Base-by-base conservation (phyloP, 2,113 vertebrate genomes). In the Epinephelus cyanopodus region DNA sequence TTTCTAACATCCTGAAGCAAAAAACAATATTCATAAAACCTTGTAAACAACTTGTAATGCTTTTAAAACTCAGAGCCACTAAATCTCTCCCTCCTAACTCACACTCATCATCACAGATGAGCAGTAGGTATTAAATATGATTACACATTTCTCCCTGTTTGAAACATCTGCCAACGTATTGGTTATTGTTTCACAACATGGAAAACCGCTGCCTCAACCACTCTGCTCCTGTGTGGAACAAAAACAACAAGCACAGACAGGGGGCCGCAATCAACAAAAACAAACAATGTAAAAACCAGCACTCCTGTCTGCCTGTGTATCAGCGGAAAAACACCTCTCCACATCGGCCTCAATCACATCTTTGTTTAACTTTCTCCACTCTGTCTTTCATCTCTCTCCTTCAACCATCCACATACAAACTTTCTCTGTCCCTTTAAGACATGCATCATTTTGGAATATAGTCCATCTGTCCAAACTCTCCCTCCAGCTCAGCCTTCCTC, bases 111-210 rank as follows among this genome's bases (percentile, higher is more conserved):
- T 23, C 68, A 67, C 48, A 67, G 64, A 66, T 67, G 45, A 81
- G 60, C 50, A 69, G 61, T 42, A 61, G 74, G 56, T 83, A 65
- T 61, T 70, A 76, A 84, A 79, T 69, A 83, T 70, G 19, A 82
- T 70, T 69, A 42, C 62, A 79, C 65, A 69, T 62, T 63, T 45
- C 27, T 47, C 47, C 29, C 42, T 10, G 74, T 77, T 74, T 69
- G 18, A 79, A 82, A 74, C 66, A 64, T 73, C 76, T 42, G 45
- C 33, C 72, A 54, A 53, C 14, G 2, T 56, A 23, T 64, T 48
- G 66, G 27, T 84, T 80, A 84, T 81, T 81, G 52, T 81, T 74
- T 52, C 4, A 62, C 23, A 77, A 62, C 64, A 45, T 33, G 62
- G 23, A 54, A 74, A 82, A 56, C n/a, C 1, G 17, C 62, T 65